These are phyloP conservation scores for Philotrypesis tridentata DNA, from an alignment of 1,140 invertebrate species.

Conservation along the genomic window DNA sequence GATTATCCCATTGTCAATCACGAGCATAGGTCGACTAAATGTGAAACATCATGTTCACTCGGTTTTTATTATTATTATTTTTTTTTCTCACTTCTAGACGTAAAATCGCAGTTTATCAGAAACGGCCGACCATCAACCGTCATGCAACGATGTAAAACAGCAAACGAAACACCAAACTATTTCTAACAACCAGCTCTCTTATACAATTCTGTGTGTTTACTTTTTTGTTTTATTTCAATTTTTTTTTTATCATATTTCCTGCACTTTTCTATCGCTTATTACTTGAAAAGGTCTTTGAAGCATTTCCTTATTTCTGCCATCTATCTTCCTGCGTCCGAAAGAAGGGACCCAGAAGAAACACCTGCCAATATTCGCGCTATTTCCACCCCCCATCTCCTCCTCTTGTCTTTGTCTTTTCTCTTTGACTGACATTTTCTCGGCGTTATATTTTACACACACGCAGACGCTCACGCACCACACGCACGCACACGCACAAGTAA, in stretches of 20 bases:
- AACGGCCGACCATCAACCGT: constrained; percentile 57
- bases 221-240: constrained; percentile 44
- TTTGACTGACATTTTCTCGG: not conserved
- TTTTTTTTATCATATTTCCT: constrained; percentile 47
- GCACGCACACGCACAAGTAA: too few relatives aligned
- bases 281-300: constrained; percentile 42
- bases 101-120: constrained; percentile 51
- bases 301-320: constrained; percentile 48
- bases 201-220: constrained; percentile 57
- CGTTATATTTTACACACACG: constrained; percentile 1
- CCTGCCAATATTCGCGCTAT: constrained; percentile 27
- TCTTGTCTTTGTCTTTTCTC: not conserved
- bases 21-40: constrained; percentile 62
- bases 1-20: constrained; percentile 63
- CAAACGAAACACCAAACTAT: constrained; percentile 72
- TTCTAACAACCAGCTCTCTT: constrained; percentile 66
- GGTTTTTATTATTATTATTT: constrained; percentile 25
- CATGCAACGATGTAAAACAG: constrained; percentile 68
- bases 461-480: not conserved
- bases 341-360: constrained; percentile 61
- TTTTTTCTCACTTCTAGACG: constrained; percentile 45
- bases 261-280: constrained; percentile 48
- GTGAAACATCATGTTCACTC: constrained; percentile 53
- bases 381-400: too few relatives aligned
- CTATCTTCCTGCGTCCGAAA: constrained; percentile 57